Conservation (phyloP, 2,888 invertebrate genomes). For the Blera fallax region DNA sequence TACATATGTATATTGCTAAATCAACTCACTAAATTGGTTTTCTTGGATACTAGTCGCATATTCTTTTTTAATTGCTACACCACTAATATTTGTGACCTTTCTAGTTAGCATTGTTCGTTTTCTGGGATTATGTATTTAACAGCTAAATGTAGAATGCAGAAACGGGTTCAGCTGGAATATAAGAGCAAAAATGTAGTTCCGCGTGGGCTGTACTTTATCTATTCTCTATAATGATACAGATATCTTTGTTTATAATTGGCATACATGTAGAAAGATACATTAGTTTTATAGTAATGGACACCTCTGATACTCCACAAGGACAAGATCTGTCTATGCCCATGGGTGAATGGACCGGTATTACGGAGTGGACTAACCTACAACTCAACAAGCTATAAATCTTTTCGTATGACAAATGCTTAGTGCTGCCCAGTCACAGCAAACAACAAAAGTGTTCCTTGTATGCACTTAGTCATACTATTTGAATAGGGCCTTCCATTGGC, state of each 20-base stretch:
- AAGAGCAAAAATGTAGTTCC: slow-evolving; percentile 3
- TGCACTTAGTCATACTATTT: background rate
- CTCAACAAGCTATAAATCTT: background rate
- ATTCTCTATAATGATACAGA: background rate
- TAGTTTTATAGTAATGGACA: background rate
- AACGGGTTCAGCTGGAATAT: background rate
- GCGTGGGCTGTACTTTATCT: background rate
- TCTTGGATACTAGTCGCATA: too few relatives aligned
- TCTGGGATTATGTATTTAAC: too few relatives aligned
- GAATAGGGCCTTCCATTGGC: background rate
- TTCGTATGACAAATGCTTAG: background rate
- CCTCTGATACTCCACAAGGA: background rate
- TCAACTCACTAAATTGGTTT: too few relatives aligned
- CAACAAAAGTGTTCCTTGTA: slow-evolving; percentile 25
- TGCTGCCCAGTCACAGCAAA: background rate
- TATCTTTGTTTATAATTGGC: background rate
- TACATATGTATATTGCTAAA: too few relatives aligned
- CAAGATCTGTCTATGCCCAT: background rate
- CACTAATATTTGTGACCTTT: background rate
- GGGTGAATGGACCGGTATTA: background rate
- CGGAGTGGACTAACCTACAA: too few relatives aligned
- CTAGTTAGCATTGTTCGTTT: too few relatives aligned
- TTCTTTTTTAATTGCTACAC: background rate
- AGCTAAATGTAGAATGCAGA: background rate
- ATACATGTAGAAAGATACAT: background rate